A percentile compares a stretch with the other conserved stretches of the same genome.
Conservation (phyloP, 2,888 invertebrate species). For the Tethea ocularis region DNA sequence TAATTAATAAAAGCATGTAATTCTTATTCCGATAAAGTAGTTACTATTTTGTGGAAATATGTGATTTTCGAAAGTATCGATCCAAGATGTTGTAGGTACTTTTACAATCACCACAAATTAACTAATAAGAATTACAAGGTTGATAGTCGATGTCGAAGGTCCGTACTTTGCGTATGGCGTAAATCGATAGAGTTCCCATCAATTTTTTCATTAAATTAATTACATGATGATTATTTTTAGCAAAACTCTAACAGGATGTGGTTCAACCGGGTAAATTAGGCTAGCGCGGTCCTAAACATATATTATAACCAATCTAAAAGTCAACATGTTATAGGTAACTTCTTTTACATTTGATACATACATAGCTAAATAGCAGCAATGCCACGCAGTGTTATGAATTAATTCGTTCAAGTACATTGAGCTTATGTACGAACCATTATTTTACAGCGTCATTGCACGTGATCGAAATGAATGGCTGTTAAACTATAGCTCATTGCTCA, state of each 20-base stretch:
- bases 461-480: not conserved
- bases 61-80: not conserved
- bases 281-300: no score
- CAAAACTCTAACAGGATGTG: not conserved
- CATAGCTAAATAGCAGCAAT: not conserved
- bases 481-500: not conserved
- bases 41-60: no score
- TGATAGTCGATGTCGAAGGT: not conserved
- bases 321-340: not conserved
- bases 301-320: no score
- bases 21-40: no score
- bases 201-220: not conserved
- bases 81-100: not conserved
- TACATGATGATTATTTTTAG: not conserved
- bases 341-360: not conserved
- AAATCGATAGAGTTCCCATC: not conserved
- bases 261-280: not conserved
- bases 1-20: no score
- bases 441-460: slow-evolving; percentile 1
- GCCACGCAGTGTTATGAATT: not conserved
- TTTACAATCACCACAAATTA: not conserved
- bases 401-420: not conserved
- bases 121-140: not conserved
- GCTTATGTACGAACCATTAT: not conserved
- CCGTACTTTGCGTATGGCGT: not conserved